These are phyloP conservation scores for Champsocephalus gunnari DNA, from an alignment of 2,797 vertebrate genomes.

Conservation along the genomic window DNA sequence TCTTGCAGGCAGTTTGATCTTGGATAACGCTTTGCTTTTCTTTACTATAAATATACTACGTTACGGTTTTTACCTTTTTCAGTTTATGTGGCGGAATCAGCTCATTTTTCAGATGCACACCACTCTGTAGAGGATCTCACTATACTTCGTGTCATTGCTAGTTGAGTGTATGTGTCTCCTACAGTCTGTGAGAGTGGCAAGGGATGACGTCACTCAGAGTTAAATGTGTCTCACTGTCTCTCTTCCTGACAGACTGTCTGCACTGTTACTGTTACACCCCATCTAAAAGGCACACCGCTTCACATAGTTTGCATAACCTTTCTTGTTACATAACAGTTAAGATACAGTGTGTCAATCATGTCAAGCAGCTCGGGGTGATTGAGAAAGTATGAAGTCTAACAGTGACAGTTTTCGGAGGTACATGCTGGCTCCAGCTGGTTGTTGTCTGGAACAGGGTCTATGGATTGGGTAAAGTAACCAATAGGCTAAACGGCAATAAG, in stretches of 20 bases:
- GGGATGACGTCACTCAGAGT: conserved; percentile 34
- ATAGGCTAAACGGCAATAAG: not conserved
- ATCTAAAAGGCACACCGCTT: conserved; percentile 13
- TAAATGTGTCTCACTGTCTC: conserved; percentile 31
- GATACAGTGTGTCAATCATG: conserved; percentile 10
- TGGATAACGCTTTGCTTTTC: conserved; percentile 24
- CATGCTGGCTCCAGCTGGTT: conserved; percentile 35
- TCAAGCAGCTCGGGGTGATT: conserved; percentile 19
- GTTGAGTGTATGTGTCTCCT: conserved; percentile 2
- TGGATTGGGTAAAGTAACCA: not conserved
- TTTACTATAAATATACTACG: conserved; percentile 1
- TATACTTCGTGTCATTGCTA: not conserved
- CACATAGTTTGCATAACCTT: conserved; percentile 14
- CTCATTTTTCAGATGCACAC: not conserved
- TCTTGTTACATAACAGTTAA: conserved; percentile 31
- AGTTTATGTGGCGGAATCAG: not conserved
- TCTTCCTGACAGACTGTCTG: conserved; percentile 4
- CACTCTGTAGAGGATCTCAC: not conserved
- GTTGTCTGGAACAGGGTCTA: conserved; percentile 13
- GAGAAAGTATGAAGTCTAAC: conserved; percentile 30
- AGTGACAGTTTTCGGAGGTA: conserved; percentile 12
- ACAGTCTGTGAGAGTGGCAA: not conserved
- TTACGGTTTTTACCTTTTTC: not conserved
- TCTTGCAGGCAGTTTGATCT: conserved; percentile 18
- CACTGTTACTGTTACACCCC: conserved; percentile 33